Conservation (phyloP, 2,113 vertebrate species). For the Serilophus lunatus region DNA sequence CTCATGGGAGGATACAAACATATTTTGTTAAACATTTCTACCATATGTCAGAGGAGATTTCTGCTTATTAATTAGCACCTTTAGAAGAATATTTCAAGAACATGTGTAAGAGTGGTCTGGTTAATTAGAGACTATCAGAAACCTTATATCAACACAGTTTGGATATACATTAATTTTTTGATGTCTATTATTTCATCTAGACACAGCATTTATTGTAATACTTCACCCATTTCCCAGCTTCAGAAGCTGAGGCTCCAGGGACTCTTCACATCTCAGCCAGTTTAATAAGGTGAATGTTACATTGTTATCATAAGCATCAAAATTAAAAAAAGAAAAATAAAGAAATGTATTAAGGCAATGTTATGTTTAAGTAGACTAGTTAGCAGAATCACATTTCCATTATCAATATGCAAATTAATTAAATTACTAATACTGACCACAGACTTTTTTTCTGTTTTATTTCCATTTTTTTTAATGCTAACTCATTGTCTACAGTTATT, state of each 20-base stretch:
- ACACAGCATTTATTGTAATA: not conserved
- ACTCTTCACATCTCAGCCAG: not conserved
- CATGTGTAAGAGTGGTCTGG: not conserved
- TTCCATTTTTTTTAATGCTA: not conserved
- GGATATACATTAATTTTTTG: not conserved
- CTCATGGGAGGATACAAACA: not conserved
- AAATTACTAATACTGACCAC: not conserved
- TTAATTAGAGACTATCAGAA: slow-evolving; percentile 21
- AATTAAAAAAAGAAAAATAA: not conserved
- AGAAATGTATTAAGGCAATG: not conserved
- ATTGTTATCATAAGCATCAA: not conserved
- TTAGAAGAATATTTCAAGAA: slow-evolving; percentile 7
- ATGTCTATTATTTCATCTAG: not conserved
- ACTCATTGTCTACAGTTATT: not conserved
- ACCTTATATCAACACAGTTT: not conserved
- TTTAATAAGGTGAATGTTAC: not conserved
- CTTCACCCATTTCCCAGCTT: not conserved
- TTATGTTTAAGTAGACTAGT: not conserved
- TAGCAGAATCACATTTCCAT: not conserved
- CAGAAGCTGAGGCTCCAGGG: not conserved
- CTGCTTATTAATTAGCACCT: slow-evolving; percentile 24
- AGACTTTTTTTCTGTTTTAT: not conserved
- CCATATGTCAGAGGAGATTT: not conserved
- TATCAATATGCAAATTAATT: not conserved
- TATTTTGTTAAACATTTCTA: not conserved